Evolutionary conservation across 2,797 vertebrate species (phyloP).

Genomic region (Dallia pectoralis): DNA sequence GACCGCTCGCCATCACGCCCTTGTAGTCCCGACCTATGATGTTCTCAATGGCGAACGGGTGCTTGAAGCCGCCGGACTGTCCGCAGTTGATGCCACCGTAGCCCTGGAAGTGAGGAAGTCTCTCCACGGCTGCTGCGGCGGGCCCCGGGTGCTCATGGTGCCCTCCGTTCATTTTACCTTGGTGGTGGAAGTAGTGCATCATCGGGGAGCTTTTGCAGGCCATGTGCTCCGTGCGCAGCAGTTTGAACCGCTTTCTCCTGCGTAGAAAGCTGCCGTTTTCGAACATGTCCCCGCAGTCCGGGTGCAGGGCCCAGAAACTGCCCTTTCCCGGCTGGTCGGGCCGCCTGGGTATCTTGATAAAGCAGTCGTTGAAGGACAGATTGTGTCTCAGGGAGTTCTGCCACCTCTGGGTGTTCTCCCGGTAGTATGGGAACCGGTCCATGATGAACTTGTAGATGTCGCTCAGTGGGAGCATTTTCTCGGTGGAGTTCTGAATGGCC

Average conservation of each 20-base stretch:
- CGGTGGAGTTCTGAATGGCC: slow-evolving; percentile 90
- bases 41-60: slow-evolving; percentile 96
- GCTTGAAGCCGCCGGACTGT: slow-evolving; percentile 88
- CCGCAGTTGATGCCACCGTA: slow-evolving; percentile 78
- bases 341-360: slow-evolving; percentile 91
- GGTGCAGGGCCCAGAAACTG: slow-evolving; percentile 93
- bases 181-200: slow-evolving; percentile 88
- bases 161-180: slow-evolving; percentile 68
- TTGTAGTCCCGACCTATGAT: slow-evolving; percentile 96
- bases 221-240: slow-evolving; percentile 78
- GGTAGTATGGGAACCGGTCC: slow-evolving; percentile 92
- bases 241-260: slow-evolving; percentile 91
- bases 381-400: slow-evolving; percentile 93
- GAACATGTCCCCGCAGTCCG: slow-evolving; percentile 95
- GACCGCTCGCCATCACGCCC: slow-evolving; percentile 85
- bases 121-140: slow-evolving; percentile 76
- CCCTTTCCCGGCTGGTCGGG: slow-evolving; percentile 92
- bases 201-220: slow-evolving; percentile 82
- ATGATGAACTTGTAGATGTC: slow-evolving; percentile 97
- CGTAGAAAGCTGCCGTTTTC: slow-evolving; percentile 93
- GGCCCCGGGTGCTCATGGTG: slow-evolving; percentile 78
- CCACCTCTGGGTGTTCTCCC: slow-evolving; percentile 95
- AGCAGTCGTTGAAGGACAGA: slow-evolving; percentile 93
- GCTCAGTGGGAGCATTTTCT: slow-evolving; percentile 93
- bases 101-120: slow-evolving; percentile 86